Percentiles rank a stretch among this genome's conserved stretches.
Evolutionary conservation across 1,140 invertebrate genomes (phyloP).

Genomic region (Aradophagus sp.): DNA sequence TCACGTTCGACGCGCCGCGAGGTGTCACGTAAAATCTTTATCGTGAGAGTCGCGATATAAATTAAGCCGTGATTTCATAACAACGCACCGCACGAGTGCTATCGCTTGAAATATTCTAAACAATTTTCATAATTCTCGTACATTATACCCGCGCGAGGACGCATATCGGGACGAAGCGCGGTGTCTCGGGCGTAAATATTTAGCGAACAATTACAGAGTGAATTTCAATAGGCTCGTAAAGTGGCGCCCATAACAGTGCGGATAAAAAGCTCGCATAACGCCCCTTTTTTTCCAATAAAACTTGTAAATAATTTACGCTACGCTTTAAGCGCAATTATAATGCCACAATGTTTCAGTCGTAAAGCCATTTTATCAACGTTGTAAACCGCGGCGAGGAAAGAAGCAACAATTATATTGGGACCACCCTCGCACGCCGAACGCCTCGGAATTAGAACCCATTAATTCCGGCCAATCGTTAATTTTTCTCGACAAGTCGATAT

Average conservation of each 20-base stretch:
- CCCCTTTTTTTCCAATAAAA: slow-evolving; percentile 40
- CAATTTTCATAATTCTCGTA: slow-evolving; percentile 39
- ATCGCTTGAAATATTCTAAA: slow-evolving; percentile 24
- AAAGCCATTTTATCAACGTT: slow-evolving; percentile 45
- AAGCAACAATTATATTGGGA: slow-evolving; percentile 21
- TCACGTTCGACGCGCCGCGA: slow-evolving; percentile 14
- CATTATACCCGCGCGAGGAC: slow-evolving; percentile 19
- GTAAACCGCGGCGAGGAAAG: slow-evolving; percentile 21
- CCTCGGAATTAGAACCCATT: slow-evolving; percentile 51
- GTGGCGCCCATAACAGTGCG: slow-evolving; percentile 30
- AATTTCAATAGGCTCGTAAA: slow-evolving; percentile 48
- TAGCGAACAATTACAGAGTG: slow-evolving; percentile 30
- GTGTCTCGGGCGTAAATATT: slow-evolving; percentile 34
- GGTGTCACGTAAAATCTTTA: slow-evolving; percentile 27
- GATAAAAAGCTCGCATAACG: slow-evolving; percentile 36
- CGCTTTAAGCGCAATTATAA: slow-evolving; percentile 32
- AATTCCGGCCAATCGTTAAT: slow-evolving; percentile 52
- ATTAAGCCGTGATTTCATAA: slow-evolving; percentile 41
- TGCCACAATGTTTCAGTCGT: slow-evolving; percentile 35
- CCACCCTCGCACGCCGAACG: slow-evolving; percentile 37
- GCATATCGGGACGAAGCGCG: slow-evolving; percentile 25
- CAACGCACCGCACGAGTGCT: slow-evolving; percentile 1
- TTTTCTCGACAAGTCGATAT: slow-evolving; percentile 54
- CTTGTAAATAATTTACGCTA: slow-evolving; percentile 31
- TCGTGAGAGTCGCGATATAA: slow-evolving; percentile 21